These are phyloP conservation scores for Ginglymostoma cirratum DNA, from an alignment of 2,113 vertebrate genomes.

Conservation along the genomic window DNA sequence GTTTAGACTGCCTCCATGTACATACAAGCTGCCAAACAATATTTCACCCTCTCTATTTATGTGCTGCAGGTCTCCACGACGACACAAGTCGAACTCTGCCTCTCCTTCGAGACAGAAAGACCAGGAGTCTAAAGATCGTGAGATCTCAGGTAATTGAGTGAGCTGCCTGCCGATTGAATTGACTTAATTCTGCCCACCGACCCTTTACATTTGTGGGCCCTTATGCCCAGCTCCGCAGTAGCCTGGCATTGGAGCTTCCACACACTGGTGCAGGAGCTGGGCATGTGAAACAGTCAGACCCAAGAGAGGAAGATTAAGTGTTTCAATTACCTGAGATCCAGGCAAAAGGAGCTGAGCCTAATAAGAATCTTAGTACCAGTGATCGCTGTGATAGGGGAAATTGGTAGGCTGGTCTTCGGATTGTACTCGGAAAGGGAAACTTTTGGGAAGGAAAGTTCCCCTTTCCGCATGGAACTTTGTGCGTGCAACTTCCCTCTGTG, in stretches of 20 bases:
- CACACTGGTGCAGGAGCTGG: too few species aligned
- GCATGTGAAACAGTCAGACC: background rate
- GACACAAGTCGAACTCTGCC: conserved; percentile 74
- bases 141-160: conserved; percentile 78
- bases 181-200: too few species aligned
- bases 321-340: too few species aligned
- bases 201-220: too few species aligned
- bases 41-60: background rate
- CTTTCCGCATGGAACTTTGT: background rate
- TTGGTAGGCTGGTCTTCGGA: background rate
- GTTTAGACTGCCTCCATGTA: background rate
- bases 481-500: background rate
- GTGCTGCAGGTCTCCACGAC: conserved; percentile 71
- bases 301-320: background rate
- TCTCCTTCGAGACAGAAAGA: conserved; percentile 79
- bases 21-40: background rate
- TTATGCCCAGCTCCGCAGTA: background rate
- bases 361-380: background rate
- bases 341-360: background rate
- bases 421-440: background rate
- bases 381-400: background rate
- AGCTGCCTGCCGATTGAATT: too few species aligned
- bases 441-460: too few species aligned
- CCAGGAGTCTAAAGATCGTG: conserved; percentile 73
- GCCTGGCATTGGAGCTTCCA: background rate